A percentile compares a stretch with the other conserved stretches of the same genome.
phyloP scores from a whole-genome alignment of 2,113 vertebrate genomes.

The Sinocyclocheilus rhinocerous region DNA sequence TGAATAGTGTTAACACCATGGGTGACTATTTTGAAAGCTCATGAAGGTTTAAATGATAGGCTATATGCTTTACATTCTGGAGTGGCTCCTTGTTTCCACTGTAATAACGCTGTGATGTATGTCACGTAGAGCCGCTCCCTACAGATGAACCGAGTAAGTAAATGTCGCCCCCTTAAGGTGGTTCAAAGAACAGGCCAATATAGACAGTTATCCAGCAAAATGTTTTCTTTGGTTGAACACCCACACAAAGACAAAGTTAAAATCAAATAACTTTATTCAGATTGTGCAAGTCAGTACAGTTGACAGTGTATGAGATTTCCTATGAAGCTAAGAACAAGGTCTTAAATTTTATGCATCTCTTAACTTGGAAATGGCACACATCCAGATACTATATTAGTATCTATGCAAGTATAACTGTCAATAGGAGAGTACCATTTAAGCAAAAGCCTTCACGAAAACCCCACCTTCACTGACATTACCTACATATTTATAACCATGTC shows the following conservation, averaged over 20 bases:
- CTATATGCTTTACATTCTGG: background rate
- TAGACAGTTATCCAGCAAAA: too few species aligned
- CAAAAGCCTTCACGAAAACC: conserved; percentile 47
- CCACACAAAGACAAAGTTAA: background rate
- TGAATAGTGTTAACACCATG: background rate
- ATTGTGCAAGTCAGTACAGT: conserved; percentile 71
- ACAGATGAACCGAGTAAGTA: background rate
- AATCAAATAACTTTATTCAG: conserved; percentile 72
- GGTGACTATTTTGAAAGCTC: background rate
- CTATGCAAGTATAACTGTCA: conserved; percentile 55
- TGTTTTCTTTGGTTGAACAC: background rate
- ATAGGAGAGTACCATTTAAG: conserved; percentile 53
- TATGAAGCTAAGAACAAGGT: conserved; percentile 50
- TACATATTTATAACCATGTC: background rate
- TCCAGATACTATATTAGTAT: conserved; percentile 70
- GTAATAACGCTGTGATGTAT: background rate
- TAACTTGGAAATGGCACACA: conserved; percentile 64
- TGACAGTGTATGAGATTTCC: conserved; percentile 55
- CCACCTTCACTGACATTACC: background rate
- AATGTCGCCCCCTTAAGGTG: conserved; percentile 3
- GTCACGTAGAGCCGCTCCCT: conserved; percentile 35
- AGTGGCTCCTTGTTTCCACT: background rate
- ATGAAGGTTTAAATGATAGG: background rate
- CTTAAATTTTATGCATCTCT: conserved; percentile 47
- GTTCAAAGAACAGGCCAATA: background rate